Base-by-base conservation (phyloP, 2,888 invertebrate genomes). In the Taphrorychus bicolor region DNA sequence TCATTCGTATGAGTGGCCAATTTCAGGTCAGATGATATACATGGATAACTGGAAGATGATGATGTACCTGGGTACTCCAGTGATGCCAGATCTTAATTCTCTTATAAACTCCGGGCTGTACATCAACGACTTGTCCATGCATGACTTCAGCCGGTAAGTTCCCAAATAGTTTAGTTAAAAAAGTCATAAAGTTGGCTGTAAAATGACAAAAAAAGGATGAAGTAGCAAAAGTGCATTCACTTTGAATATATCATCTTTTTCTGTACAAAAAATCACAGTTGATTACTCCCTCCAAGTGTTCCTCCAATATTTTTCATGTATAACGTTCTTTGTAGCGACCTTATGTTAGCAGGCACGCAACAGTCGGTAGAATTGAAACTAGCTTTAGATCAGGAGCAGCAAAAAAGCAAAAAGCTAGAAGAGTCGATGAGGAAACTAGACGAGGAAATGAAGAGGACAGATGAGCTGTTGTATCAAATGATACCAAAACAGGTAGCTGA, bases 1-100 rank as follows among this genome's bases (percentile, higher is more conserved):
- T n/a, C n/a, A n/a, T n/a, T n/a, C n/a, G n/a, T n/a, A n/a, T n/a
- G n/a, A n/a, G n/a, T n/a, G n/a, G 32, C 32, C 32, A 32, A 32
- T 32, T 56, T 60, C 80, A 93, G 98, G 98, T 74, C 98, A 98
- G 86, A 98, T 98, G 98, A 92, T 98, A 77, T 97, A 94, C 82
- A 97, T 98, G 96, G 94, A 94, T 74, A 95, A 97, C 79, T 98
- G 98, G 98, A 89, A 93, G 71, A 93, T 96, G 90, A 95, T 98
- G 85, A 94, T 98, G 89, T 98, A 97, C 80, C 85, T 98, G 58
- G 97, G 96, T 5, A 96, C 97, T 0, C 98, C 98, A 0, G 94
- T 97, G 24, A 95, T 98, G 95, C 94, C 94, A 0, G 95, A 97
- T 81, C 84, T 98, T 53, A 92, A 94, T n/a, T 92, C 95, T 0